phyloP scores from a whole-genome alignment of 2,113 vertebrate species.

The Gymnobelideus leadbeateri region DNA sequence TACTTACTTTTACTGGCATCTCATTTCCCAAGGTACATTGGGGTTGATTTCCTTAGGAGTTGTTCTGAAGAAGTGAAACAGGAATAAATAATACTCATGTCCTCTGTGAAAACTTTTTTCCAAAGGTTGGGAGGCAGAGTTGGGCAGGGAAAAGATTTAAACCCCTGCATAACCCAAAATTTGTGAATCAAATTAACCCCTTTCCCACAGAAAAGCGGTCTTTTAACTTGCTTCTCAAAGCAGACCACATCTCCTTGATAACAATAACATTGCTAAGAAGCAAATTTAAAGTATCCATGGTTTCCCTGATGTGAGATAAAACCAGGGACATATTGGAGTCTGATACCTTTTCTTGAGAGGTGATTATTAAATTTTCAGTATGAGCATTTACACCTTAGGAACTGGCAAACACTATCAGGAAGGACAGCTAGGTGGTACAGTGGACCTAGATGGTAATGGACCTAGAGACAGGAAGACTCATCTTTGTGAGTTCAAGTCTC shows the following conservation, averaged over 20 bases:
- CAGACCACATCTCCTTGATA: not conserved
- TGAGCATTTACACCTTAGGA: not conserved
- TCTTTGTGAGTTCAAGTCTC: not conserved
- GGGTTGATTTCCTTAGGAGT: not conserved
- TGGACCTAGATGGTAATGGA: not conserved
- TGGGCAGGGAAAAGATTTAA: not conserved
- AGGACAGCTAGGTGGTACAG: not conserved
- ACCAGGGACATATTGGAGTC: not conserved
- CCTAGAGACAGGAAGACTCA: not conserved
- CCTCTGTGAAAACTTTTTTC: not conserved
- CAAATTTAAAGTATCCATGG: not conserved
- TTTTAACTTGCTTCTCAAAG: not conserved
- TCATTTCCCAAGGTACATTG: not conserved
- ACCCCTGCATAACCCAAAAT: not conserved
- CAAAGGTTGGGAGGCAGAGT: not conserved
- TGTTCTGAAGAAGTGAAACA: not conserved
- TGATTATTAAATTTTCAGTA: not conserved
- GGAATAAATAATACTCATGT: not conserved
- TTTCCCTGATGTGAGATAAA: not conserved
- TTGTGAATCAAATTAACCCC: not conserved
- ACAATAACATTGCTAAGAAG: not conserved
- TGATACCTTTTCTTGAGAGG: not conserved
- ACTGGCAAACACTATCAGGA: not conserved
- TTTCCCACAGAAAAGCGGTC: not conserved
- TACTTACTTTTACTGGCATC: not conserved